These are phyloP conservation scores for Ctenopoma multispine DNA, from an alignment of 2,797 vertebrate genomes.

Conservation along the genomic window DNA sequence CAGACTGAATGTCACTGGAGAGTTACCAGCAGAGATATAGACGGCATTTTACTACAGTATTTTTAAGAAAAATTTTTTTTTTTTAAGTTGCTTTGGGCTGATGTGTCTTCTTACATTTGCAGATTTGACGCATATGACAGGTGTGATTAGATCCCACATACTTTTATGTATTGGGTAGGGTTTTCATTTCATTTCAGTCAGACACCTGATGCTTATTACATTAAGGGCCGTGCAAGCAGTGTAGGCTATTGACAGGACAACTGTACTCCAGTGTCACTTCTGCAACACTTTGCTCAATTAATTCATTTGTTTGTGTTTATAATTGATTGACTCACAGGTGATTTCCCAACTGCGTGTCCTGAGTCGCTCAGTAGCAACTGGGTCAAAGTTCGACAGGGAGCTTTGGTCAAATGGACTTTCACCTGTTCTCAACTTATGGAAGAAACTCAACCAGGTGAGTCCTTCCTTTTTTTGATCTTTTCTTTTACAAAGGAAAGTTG, in stretches of 20 bases:
- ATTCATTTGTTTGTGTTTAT: conserved; percentile 20
- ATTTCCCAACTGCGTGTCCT: conserved; percentile 94
- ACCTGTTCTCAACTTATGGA: conserved; percentile 95
- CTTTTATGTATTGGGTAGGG: too few species aligned
- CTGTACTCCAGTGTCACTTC: not conserved
- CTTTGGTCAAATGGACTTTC: conserved; percentile 95
- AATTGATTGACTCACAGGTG: conserved; percentile 81
- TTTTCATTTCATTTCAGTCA: conserved; percentile 2
- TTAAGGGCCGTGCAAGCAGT: not conserved
- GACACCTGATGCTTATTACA: not conserved
- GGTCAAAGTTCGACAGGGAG: conserved; percentile 96
- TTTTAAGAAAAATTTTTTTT: not conserved
- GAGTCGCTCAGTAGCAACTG: conserved; percentile 90
- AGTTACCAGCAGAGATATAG: conserved; percentile 7
- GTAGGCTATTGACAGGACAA: too few species aligned
- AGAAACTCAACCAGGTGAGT: conserved; percentile 95
- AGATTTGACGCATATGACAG: not conserved
- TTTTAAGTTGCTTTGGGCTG: not conserved
- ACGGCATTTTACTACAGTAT: not conserved
- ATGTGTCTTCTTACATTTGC: not conserved
- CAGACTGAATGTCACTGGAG: conserved; percentile 20
- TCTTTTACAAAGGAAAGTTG: not conserved
- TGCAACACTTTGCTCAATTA: not conserved
- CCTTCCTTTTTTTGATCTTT: not conserved
- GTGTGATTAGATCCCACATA: too few species aligned